Evolutionary conservation across 2,888 invertebrate genomes (phyloP).

Genomic region (Tetragonula carbonaria): DNA sequence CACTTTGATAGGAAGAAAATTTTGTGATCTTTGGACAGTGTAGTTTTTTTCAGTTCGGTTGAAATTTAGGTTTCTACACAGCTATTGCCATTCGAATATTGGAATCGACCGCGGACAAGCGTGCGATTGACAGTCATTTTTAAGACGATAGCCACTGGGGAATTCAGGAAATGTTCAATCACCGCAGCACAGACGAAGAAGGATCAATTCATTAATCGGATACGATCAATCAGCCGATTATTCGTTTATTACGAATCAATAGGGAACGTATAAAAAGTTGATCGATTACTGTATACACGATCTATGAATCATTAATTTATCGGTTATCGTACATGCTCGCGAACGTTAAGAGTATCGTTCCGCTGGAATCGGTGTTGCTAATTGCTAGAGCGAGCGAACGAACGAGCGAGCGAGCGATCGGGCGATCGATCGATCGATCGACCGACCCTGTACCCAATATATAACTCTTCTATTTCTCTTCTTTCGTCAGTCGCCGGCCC

Average conservation of each 20-base stretch:
- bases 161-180: neutral
- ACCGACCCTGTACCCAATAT: conserved; percentile 36
- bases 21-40: neutral
- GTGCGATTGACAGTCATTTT: neutral
- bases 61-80: neutral
- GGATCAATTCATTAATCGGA: conserved; percentile 1
- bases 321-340: conserved; percentile 3
- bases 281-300: conserved; percentile 18
- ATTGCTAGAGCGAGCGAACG: conserved; percentile 39
- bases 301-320: conserved; percentile 39
- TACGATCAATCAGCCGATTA: conserved; percentile 5
- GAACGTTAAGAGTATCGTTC: conserved; percentile 23
- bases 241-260: neutral
- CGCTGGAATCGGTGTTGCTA: conserved; percentile 47
- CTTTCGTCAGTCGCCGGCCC: conserved; percentile 28
- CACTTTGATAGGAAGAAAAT: neutral
- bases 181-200: neutral
- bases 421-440: neutral
- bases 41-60: neutral
- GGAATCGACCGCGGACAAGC: neutral
- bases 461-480: conserved; percentile 46
- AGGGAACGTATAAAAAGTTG: neutral
- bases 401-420: conserved; percentile 5
- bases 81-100: neutral
- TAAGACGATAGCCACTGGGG: neutral